phyloP scores from a whole-genome alignment of 2,113 vertebrate genomes.

The Pelodiscus sinensis region DNA sequence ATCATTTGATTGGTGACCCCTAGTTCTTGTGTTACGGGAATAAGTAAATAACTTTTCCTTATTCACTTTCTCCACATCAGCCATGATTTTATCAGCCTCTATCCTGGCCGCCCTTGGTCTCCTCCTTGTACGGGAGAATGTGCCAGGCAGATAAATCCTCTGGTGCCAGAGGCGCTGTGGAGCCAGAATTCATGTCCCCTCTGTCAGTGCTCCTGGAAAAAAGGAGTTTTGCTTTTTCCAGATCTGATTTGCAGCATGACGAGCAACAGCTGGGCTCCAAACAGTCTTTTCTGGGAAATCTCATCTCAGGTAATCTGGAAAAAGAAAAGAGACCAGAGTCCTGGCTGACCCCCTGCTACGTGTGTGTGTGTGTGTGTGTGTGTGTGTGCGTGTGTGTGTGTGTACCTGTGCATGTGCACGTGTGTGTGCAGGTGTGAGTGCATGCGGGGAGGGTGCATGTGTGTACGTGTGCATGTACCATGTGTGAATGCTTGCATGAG shows the following conservation, averaged over 20 bases:
- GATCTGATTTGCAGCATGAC: background rate
- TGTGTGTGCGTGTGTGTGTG: too few species aligned
- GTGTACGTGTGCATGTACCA: too few species aligned
- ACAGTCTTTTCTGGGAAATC: fast-evolving
- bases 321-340: background rate
- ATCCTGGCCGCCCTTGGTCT: too few species aligned
- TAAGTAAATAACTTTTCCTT: too few species aligned
- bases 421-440: too few species aligned
- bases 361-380: background rate
- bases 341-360: background rate
- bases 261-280: background rate
- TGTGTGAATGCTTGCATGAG: too few species aligned
- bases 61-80: too few species aligned
- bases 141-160: background rate
- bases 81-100: too few species aligned
- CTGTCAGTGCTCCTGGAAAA: background rate
- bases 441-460: too few species aligned
- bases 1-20: too few species aligned
- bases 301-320: background rate
- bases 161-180: background rate
- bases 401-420: too few species aligned
- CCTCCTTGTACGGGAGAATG: background rate
- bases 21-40: too few species aligned
- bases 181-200: background rate
- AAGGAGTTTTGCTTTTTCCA: background rate